A percentile compares a stretch with the other conserved stretches of the same genome.
Conservation (phyloP, 2,113 vertebrate species). For the Brachirus orientalis region DNA sequence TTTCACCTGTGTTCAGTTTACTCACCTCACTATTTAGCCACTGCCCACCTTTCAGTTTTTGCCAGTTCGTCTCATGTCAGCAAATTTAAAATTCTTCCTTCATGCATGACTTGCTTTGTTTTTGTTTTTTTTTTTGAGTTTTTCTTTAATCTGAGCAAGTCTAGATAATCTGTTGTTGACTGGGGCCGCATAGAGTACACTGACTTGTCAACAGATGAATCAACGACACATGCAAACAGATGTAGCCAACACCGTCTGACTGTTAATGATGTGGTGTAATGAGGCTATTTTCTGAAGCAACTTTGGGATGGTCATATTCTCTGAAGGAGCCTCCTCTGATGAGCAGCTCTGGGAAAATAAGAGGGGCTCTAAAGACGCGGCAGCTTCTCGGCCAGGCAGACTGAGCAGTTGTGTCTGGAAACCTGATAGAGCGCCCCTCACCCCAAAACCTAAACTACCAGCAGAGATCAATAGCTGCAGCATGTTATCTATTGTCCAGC, state of each 20-base stretch:
- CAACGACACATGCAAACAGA: not conserved
- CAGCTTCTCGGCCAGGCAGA: constrained; percentile 39
- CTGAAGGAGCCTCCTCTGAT: not conserved
- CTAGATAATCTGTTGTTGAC: too few species aligned
- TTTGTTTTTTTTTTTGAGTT: too few species aligned
- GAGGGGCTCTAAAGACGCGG: constrained; percentile 38
- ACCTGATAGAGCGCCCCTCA: constrained; percentile 73
- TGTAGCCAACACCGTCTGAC: not conserved
- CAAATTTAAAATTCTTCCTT: too few species aligned
- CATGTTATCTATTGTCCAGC: constrained; percentile 73
- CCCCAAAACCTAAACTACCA: constrained; percentile 77
- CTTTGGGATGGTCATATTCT: not conserved
- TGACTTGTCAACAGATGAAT: too few species aligned
- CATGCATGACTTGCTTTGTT: too few species aligned
- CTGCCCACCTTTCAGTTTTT: too few species aligned
- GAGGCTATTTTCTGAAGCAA: constrained; percentile 4
- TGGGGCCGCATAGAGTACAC: too few species aligned
- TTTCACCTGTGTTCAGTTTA: too few species aligned
- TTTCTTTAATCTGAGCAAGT: too few species aligned
- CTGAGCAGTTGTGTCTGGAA: constrained; percentile 73
- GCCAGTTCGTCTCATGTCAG: too few species aligned
- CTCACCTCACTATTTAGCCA: too few species aligned
- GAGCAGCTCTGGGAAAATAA: constrained; percentile 40
- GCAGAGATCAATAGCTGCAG: constrained; percentile 78
- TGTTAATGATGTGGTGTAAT: not conserved